Conservation (phyloP, 1,140 invertebrate species). For the Vollenhovia emeryi region DNA sequence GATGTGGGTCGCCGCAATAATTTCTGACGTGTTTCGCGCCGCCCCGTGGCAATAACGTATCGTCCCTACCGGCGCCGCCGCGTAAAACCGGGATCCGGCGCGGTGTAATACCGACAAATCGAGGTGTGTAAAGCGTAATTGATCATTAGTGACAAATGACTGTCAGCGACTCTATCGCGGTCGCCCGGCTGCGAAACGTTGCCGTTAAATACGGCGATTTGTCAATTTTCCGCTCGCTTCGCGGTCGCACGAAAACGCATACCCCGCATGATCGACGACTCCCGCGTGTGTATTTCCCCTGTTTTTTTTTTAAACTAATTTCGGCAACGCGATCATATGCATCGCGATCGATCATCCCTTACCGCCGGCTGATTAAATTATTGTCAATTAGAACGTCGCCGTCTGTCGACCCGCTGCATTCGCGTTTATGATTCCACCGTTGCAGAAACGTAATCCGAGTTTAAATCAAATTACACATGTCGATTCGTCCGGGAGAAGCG, state of each 20-base stretch:
- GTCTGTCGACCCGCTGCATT: background rate
- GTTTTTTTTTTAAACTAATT: background rate
- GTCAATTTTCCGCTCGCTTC: conserved; percentile 37
- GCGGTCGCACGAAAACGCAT: background rate
- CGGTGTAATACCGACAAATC: conserved; percentile 66
- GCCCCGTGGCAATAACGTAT: conserved; percentile 62
- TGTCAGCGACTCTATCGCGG: conserved; percentile 64
- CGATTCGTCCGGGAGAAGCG: background rate
- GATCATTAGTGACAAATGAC: conserved; percentile 69
- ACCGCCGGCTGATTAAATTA: background rate
- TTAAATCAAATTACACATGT: background rate
- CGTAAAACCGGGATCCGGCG: conserved; percentile 64
- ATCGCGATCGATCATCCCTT: background rate
- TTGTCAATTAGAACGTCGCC: background rate
- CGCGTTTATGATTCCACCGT: background rate
- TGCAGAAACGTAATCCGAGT: background rate
- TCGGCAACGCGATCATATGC: background rate
- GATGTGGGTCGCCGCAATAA: conserved; percentile 67
- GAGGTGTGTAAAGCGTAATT: conserved; percentile 66
- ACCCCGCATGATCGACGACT: background rate
- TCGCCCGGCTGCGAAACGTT: background rate
- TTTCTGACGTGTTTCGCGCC: conserved; percentile 71
- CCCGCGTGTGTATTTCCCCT: background rate
- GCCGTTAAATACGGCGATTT: conserved; percentile 44
- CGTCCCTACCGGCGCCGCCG: too few species aligned